Percentiles rank a stretch among this genome's conserved stretches.
These are phyloP conservation scores for Corythaeola cristata DNA, from an alignment of 2,113 vertebrate species.

Conservation along the genomic window DNA sequence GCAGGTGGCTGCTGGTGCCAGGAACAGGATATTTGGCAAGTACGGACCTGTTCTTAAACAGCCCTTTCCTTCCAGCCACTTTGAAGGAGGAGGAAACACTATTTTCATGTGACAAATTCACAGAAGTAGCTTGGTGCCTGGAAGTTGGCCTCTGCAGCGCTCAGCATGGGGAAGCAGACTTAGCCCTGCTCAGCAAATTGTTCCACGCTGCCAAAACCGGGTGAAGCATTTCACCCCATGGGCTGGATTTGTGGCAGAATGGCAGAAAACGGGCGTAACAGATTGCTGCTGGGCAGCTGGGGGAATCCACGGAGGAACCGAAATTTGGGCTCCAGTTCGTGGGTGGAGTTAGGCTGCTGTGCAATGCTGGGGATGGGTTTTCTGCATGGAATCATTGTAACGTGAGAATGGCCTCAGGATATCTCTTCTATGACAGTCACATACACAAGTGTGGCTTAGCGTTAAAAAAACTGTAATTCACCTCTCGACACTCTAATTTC, in stretches of 20 bases:
- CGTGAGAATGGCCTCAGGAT: neutral
- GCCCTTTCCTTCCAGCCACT: neutral
- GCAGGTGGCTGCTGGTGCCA: neutral
- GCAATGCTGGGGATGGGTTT: neutral
- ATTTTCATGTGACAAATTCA: neutral
- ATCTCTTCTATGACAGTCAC: neutral
- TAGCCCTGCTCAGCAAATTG: neutral
- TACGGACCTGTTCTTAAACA: rapidly evolving
- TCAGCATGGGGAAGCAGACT: neutral
- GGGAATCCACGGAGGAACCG: neutral
- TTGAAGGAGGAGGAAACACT: neutral
- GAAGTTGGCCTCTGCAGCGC: neutral
- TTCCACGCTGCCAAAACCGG: neutral
- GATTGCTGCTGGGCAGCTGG: neutral
- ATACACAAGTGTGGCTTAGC: neutral
- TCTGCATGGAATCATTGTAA: neutral
- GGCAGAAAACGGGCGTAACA: neutral
- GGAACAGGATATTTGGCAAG: neutral
- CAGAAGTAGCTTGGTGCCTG: neutral
- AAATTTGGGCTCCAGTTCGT: neutral
- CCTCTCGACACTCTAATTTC: neutral
- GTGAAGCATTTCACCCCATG: neutral
- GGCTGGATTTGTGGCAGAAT: neutral
- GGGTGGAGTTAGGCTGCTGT: neutral
- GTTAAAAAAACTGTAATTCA: neutral